Conservation (phyloP, 23 tunicate species). For the Styela plicata region DNA sequence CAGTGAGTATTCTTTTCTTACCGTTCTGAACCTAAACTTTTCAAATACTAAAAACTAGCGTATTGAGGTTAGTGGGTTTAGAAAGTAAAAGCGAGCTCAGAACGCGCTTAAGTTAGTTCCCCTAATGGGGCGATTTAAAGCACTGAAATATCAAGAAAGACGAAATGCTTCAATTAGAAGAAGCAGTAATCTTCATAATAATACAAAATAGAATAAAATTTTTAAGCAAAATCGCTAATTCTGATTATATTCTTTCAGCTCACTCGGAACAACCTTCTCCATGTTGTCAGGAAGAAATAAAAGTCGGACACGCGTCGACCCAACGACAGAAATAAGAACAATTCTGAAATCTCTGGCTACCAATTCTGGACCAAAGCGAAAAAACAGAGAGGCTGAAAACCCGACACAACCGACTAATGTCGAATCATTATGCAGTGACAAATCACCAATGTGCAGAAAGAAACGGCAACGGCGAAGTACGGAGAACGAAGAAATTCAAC, state of each 20-base stretch:
- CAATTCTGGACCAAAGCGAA: background rate
- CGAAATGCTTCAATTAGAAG: no score
- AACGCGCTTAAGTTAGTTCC: no score
- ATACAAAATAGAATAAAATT: no score
- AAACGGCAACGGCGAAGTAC: background rate
- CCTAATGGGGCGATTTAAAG: no score
- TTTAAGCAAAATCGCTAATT: no score
- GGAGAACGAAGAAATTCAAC: background rate
- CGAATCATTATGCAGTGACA: background rate
- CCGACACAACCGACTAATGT: background rate
- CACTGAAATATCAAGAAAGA: no score
- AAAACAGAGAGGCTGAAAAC: background rate
- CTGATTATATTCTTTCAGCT: background rate
- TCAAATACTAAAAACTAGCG: no score
- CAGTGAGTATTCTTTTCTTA: conserved; percentile 1
- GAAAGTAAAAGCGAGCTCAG: no score
- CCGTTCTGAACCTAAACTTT: no score
- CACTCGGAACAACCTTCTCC: background rate
- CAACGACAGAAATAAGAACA: background rate
- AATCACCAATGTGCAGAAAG: background rate
- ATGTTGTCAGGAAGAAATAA: background rate
- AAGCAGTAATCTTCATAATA: no score
- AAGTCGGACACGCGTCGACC: background rate
- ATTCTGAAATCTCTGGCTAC: background rate
- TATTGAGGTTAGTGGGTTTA: no score